Evolutionary conservation across 2,797 vertebrate genomes (phyloP), one percentile per base, ranked within the genome.

Genomic region (Orientallactaga sibirica): DNA sequence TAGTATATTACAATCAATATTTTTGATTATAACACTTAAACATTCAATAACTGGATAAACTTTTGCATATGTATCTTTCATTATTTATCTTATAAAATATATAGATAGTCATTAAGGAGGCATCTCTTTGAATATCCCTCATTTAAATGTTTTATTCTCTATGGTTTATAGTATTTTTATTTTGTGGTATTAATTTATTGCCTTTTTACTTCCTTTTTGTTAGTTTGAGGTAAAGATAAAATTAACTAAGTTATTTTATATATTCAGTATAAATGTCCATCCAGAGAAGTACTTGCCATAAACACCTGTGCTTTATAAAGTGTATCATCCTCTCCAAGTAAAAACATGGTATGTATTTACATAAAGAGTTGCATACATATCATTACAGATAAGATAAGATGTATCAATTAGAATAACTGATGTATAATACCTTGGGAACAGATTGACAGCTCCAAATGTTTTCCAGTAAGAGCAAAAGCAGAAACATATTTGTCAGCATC

Each of bases 331-430:
- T 75, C 25, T 70, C 27, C 81, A 33, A 85, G 52, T 76, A 82
- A 90, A 8, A 15, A 58, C 3, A n/a, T 67, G 2, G 55, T 16
- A 7, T 58, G 87, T 81, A 41, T 74, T 93, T 92, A 27, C 27
- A 78, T 75, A 73, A 84, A 43, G 24, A 62, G 7, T 67, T 87
- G 25, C 81, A 25, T 77, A 81, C 71, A 77, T 3, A 0, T 48
- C 3, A 7, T 70, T 90, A 48, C 22, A 91, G 75, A 66, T 86
- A 22, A 78, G 22, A 85, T 82, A 80, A 94, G 87, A 93, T 87
- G 77, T 90, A 74, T 81, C 74, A 84, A 87, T 20, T 86, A 67
- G 7, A 2, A 1, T 62, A 24, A 85, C 71, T 87, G 25, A 90
- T 81, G 89, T 24, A 41, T 73, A 81, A 3, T 55, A 81, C 25